Base-by-base conservation (phyloP, 2,797 vertebrate genomes). In the Cuniculus paca region DNA sequence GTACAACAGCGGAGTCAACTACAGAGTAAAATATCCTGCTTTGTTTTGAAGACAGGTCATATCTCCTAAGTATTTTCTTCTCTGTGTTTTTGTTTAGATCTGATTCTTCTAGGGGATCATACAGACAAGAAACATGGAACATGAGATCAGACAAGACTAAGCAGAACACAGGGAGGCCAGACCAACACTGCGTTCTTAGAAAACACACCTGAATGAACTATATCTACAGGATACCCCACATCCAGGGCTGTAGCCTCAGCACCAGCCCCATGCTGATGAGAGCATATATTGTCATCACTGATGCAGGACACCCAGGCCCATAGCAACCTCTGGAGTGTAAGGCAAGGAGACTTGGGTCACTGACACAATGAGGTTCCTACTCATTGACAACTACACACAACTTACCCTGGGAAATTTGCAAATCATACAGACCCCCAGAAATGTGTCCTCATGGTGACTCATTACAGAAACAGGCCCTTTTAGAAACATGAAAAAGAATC, bases 1-100 rank as follows among this genome's bases (percentile, higher is more conserved):
- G 87, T 88, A 68, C 97, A 97, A 97, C 78, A 91, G 89, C 26
- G 7, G 60, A 20, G 45, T 84, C 92, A 80, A 85, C n/a, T 22
- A 42, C 34, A 96, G 96, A 97, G 94, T 83, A 90, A 92, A 97
- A 88, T n/a, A 94, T 42, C 60, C 68, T 79, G 48, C 95, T 98
- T 96, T 82, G 39, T 78, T 74, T 54, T 4, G 19, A 28, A 58
- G 4, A 60, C 68, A 88, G 70, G 52, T 74, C 45, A 16, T 91
- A 88, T 77, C 65, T 86, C 68, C 45, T 68, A 88, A 58, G n/a
- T 26, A 22, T 89, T 88, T 96, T 78, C 74, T 95, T 75, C 61
- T 94, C 36, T 58, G 14, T 28, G 58, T 63, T 88, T 90, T n/a
- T 87, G 56, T 82, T 92, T 88, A 50, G 31, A 65, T 54, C 48